phyloP scores from a whole-genome alignment of 1,140 invertebrate genomes.

The Leptinotarsa lineolata region DNA sequence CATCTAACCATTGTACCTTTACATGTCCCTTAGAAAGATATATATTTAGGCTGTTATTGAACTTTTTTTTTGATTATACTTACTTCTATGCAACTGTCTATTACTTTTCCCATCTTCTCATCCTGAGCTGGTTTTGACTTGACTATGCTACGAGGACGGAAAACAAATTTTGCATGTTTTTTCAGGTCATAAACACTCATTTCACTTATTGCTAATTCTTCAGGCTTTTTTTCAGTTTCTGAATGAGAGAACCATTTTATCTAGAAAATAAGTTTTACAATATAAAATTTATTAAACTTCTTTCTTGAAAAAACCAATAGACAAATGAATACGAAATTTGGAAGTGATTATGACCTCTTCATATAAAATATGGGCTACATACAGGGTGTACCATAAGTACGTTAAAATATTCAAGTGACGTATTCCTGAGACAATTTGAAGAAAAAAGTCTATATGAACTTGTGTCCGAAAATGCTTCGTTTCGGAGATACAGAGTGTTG shows the following conservation, averaged over 20 bases:
- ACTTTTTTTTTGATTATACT: constrained; percentile 39
- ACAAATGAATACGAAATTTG: too few species aligned
- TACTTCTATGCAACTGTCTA: constrained; percentile 86
- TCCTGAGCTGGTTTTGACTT: constrained; percentile 74
- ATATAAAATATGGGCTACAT: too few species aligned
- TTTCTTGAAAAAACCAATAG: background rate
- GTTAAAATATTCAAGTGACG: too few species aligned
- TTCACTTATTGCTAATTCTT: constrained; percentile 74
- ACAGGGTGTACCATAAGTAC: too few species aligned
- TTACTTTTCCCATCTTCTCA: constrained; percentile 80
- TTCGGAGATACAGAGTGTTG: too few species aligned
- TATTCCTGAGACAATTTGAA: too few species aligned
- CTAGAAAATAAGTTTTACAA: constrained; percentile 35
- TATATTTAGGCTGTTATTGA: background rate
- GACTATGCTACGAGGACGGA: constrained; percentile 87
- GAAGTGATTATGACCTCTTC: too few species aligned
- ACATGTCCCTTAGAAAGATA: constrained; percentile 57
- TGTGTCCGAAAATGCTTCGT: too few species aligned
- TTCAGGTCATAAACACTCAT: constrained; percentile 94
- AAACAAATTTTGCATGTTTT: constrained; percentile 93
- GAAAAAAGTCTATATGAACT: too few species aligned
- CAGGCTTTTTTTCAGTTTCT: constrained; percentile 63
- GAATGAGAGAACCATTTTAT: constrained; percentile 52
- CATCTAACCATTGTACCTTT: constrained; percentile 88
- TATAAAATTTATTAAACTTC: background rate